Conservation (phyloP, 2,888 invertebrate species). For the Caenorhabditis imperialis region DNA sequence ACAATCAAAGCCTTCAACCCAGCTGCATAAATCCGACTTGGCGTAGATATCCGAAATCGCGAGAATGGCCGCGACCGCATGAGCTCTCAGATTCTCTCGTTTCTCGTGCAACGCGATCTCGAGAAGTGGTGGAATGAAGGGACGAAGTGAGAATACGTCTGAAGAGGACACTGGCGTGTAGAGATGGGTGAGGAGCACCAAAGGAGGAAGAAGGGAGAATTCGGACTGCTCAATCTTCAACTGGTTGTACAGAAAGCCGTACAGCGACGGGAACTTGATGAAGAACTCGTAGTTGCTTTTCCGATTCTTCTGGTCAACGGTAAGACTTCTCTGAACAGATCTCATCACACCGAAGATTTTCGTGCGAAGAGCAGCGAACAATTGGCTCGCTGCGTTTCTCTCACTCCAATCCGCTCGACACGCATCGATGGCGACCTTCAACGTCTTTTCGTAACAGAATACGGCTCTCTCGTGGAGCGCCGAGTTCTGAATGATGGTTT, state of each 20-base stretch:
- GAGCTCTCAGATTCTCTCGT: slow-evolving; percentile 62
- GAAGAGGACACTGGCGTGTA: slow-evolving; percentile 50
- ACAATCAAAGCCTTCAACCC: slow-evolving; percentile 29
- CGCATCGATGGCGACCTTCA: slow-evolving; percentile 46
- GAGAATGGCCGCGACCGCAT: slow-evolving; percentile 66
- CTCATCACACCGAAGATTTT: slow-evolving; percentile 66
- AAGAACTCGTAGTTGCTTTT: slow-evolving; percentile 70
- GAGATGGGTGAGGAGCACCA: slow-evolving; percentile 66
- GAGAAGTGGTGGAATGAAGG: slow-evolving; percentile 53
- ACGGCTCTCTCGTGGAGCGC: slow-evolving; percentile 84
- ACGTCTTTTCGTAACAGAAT: slow-evolving; percentile 35
- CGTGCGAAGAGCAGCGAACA: slow-evolving; percentile 60
- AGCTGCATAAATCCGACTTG: slow-evolving; percentile 16
- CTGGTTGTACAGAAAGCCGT: slow-evolving; percentile 30
- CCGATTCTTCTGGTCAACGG: slow-evolving; percentile 62
- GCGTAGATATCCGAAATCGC: slow-evolving; percentile 59
- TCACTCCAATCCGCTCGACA: slow-evolving; percentile 69
- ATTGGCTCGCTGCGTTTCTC: slow-evolving; percentile 68
- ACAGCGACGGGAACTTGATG: slow-evolving; percentile 55
- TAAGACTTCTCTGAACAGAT: slow-evolving; percentile 52
- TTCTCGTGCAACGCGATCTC: slow-evolving; percentile 53
- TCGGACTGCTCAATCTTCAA: slow-evolving; percentile 15
- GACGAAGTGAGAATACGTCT: slow-evolving; percentile 36
- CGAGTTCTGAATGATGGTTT: slow-evolving; percentile 87
- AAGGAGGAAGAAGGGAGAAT: slow-evolving; percentile 61